Evolutionary conservation across 2,888 invertebrate species (phyloP), one percentile per base, ranked within the genome.

Genomic region (Altica lythri): DNA sequence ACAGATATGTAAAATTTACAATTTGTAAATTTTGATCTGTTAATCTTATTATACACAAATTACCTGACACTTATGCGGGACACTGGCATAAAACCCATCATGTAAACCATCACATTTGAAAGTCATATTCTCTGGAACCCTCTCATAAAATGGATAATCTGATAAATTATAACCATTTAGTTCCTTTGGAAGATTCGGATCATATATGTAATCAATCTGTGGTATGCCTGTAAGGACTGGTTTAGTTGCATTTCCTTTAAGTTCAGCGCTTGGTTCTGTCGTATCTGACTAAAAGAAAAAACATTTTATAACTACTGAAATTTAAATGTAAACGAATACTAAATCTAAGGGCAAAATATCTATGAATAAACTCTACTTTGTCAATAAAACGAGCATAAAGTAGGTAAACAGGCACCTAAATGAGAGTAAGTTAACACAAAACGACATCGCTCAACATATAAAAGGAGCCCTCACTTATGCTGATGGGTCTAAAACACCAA

Each of bases 71-170:
- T 90, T 90, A 77, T 90, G 89, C 22, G 86, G 83, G 2, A 94
- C 83, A 40, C 91, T 91, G 9, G 95, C 93, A 73, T 95, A 95
- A 78, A 94, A 95, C 2, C 95, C 95, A 70, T 95, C 95, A 67
- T 92, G 92, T 0, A 91, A 81, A 1, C 91, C 92, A 64, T 92
- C 91, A 68, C 95, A 95, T 66, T 90, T 90, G 78, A 95, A 95
- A 69, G 88, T 85, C 48, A 93, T 91, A 42, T 85, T 84, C 62
- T 86, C 85, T 0, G 82, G 82, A 1, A 92, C 88, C 1, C 85
- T 78, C 61, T 85, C 86, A 72, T 86, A 90, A 78, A 95, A 95
- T 0, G 95, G 95, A 78, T 95, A 95, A 2, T 84, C 85, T 0
- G 92, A 89, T 0, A 95, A 78, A 71, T 95, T 92, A 73, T 86